phyloP scores from a whole-genome alignment of 2,888 invertebrate species.

The Ischnura elegans region DNA sequence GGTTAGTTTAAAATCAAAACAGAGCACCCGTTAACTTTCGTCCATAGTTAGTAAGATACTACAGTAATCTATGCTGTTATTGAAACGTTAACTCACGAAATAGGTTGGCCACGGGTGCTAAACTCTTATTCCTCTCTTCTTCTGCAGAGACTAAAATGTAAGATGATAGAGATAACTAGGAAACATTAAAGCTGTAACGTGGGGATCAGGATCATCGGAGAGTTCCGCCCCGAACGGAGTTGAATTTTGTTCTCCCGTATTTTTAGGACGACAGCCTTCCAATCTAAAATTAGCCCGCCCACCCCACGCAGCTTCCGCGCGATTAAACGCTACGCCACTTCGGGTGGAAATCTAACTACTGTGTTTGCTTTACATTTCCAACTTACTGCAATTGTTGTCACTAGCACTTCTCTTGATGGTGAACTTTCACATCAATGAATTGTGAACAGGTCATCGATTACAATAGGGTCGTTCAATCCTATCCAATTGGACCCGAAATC shows the following conservation, averaged over 20 bases:
- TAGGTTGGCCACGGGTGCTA: not conserved
- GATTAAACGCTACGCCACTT: not conserved
- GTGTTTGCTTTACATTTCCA: no score
- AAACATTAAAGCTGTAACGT: not conserved
- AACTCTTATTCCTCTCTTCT: not conserved
- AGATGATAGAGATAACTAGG: not conserved
- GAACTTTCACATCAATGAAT: no score
- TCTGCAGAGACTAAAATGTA: not conserved
- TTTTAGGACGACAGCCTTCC: slow-evolving; percentile 54
- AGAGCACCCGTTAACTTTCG: no score
- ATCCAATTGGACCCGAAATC: no score
- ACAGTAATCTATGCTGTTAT: no score
- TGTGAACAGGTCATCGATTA: no score
- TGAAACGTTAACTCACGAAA: not conserved
- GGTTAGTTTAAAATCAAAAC: no score
- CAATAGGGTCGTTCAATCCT: no score
- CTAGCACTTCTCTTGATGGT: no score
- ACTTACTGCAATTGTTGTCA: no score
- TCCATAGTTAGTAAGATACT: no score
- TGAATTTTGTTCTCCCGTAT: slow-evolving; percentile 26
- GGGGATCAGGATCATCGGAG: not conserved
- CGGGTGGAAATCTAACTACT: no score
- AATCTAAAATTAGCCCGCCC: slow-evolving; percentile 36
- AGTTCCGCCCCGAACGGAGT: not conserved
- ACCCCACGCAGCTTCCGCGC: slow-evolving; percentile 1